Evolutionary conservation across 2,797 vertebrate genomes (phyloP).

Genomic region (Microctenopoma lineatum): DNA sequence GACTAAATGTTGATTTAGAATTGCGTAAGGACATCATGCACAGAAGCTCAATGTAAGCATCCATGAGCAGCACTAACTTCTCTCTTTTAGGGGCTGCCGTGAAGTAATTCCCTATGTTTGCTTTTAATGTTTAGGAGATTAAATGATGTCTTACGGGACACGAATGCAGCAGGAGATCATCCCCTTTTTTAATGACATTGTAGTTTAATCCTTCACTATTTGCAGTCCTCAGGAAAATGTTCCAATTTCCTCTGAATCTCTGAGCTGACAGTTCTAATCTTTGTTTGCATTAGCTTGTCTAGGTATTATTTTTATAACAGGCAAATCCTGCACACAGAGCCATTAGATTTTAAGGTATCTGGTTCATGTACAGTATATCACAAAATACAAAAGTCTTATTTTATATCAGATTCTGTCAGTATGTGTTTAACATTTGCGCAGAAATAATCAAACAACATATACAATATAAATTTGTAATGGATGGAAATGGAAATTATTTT

Average conservation of each 20-base stretch:
- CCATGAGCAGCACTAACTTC: constrained; percentile 41
- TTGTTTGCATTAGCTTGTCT: constrained; percentile 61
- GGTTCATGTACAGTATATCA: constrained; percentile 41
- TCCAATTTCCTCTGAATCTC: constrained; percentile 67
- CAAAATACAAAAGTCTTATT: constrained; percentile 29
- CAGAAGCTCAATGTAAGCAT: constrained; percentile 39
- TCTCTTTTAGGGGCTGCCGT: constrained; percentile 53
- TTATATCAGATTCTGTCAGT: constrained; percentile 7
- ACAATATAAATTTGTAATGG: neutral
- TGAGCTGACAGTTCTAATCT: constrained; percentile 67
- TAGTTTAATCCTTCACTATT: constrained; percentile 79
- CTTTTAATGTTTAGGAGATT: constrained; percentile 83
- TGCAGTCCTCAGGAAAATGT: constrained; percentile 76
- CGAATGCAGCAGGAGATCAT: constrained; percentile 73
- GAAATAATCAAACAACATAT: constrained; percentile 2
- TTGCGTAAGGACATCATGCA: constrained; percentile 20
- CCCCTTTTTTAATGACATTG: constrained; percentile 83
- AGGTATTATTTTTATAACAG: constrained; percentile 36
- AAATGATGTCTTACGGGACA: constrained; percentile 75
- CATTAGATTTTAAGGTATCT: constrained; percentile 51
- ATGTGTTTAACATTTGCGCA: neutral
- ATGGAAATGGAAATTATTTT: neutral
- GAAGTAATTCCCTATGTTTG: constrained; percentile 80
- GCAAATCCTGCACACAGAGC: constrained; percentile 17
- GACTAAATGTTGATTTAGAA: neutral